These are phyloP conservation scores for Eupithecia inturbata DNA, from an alignment of 2,888 invertebrate genomes.

Conservation along the genomic window DNA sequence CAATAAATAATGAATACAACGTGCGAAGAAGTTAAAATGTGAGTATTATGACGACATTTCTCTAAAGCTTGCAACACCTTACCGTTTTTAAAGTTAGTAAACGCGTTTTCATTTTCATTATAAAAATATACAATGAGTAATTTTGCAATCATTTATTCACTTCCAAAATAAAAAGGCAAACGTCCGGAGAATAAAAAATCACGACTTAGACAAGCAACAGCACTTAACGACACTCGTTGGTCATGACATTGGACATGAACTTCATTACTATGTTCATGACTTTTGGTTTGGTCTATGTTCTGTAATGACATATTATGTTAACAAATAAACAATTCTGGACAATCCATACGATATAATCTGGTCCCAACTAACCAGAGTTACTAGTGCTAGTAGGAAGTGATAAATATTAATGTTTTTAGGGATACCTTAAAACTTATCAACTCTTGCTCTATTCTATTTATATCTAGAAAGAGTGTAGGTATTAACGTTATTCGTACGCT, in stretches of 20 bases:
- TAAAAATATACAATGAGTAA: not conserved
- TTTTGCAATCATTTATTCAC: not conserved
- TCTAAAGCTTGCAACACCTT: not conserved
- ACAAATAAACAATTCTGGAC: too few species aligned
- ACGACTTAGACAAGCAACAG: not conserved
- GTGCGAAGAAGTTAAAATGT: constrained; percentile 35
- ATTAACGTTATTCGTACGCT: too few species aligned
- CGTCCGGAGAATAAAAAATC: not conserved
- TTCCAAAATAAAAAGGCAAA: not conserved
- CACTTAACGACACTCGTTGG: not conserved
- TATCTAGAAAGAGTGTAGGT: too few species aligned
- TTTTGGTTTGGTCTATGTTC: too few species aligned
- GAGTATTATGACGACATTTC: constrained; percentile 26
- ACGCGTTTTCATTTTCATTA: not conserved
- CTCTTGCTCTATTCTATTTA: too few species aligned
- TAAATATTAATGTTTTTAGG: too few species aligned
- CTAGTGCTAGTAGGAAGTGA: too few species aligned
- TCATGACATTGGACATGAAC: not conserved
- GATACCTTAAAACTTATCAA: too few species aligned
- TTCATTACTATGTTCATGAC: not conserved
- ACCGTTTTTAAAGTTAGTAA: not conserved
- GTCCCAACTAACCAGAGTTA: too few species aligned
- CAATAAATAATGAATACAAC: constrained; percentile 31
- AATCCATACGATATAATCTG: too few species aligned
- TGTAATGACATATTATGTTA: too few species aligned